These are phyloP conservation scores for Pitta sordida DNA, from an alignment of 2,113 vertebrate genomes.

Conservation along the genomic window DNA sequence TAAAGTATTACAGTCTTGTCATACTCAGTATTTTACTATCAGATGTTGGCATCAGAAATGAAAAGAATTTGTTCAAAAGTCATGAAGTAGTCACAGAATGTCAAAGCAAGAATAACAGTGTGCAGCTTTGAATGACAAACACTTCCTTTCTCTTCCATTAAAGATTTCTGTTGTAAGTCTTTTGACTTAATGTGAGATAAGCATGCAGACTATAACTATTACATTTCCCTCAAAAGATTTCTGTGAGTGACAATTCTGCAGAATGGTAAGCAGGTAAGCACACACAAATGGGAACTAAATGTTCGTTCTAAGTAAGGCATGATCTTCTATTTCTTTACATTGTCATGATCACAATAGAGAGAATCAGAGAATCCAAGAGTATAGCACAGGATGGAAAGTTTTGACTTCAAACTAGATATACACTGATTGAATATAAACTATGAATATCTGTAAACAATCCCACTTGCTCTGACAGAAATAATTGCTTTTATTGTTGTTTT, in stretches of 20 bases:
- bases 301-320: not conserved
- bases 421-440: not conserved
- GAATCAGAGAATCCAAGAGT: not conserved
- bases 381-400: not conserved
- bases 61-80: conserved; percentile 2
- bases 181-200: not conserved
- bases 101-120: not conserved
- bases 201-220: not conserved
- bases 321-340: not conserved
- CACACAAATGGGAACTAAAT: not conserved
- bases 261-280: not conserved
- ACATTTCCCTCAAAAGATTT: not conserved
- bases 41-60: not conserved
- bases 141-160: not conserved
- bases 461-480: conserved; percentile 6
- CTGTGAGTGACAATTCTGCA: not conserved
- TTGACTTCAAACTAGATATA: not conserved
- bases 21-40: not conserved
- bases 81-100: not conserved
- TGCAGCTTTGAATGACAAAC: not conserved
- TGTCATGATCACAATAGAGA: not conserved
- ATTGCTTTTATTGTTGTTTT: conserved; percentile 2
- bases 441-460: conserved; percentile 15
- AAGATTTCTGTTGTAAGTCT: not conserved
- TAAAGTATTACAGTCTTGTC: not conserved